phyloP scores from a whole-genome alignment of 2,888 invertebrate genomes.

The Epistrophella euchroma region DNA sequence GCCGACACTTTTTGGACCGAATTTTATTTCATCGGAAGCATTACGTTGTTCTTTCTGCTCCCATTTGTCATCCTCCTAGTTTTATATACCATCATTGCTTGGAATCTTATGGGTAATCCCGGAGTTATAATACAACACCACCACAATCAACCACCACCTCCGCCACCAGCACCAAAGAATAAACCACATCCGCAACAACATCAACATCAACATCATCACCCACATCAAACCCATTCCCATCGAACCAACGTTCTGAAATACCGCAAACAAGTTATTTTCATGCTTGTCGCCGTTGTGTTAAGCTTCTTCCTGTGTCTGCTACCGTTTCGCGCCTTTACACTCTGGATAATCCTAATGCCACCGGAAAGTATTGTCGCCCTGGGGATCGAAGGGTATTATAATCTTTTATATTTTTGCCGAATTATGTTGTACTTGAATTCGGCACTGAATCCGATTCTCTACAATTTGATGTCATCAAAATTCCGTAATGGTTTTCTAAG shows the following conservation, averaged over 20 bases:
- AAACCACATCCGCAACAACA: slow-evolving; percentile 63
- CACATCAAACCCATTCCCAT: slow-evolving; percentile 77
- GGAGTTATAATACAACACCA: slow-evolving; percentile 87
- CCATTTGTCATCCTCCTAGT: slow-evolving; percentile 92
- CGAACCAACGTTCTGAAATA: slow-evolving; percentile 87
- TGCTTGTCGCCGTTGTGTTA: slow-evolving; percentile 94
- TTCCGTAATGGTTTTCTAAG: slow-evolving; percentile 92
- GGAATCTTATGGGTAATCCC: slow-evolving; percentile 92
- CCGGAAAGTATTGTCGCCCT: slow-evolving; percentile 88
- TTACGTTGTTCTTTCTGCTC: slow-evolving; percentile 92
- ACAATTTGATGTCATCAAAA: slow-evolving; percentile 96
- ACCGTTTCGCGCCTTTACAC: slow-evolving; percentile 93
- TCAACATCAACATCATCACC: slow-evolving; percentile 75
- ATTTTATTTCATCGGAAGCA: slow-evolving; percentile 91
- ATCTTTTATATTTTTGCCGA: slow-evolving; percentile 92
- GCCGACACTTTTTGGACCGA: slow-evolving; percentile 91
- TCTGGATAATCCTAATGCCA: slow-evolving; percentile 93
- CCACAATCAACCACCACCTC: slow-evolving; percentile 77
- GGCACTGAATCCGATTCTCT: slow-evolving; percentile 95
- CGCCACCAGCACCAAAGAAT: slow-evolving; percentile 12
- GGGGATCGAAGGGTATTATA: slow-evolving; percentile 92
- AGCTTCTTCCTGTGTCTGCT: slow-evolving; percentile 96
- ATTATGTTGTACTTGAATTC: slow-evolving; percentile 96
- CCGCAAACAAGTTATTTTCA: slow-evolving; percentile 92
- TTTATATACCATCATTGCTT: slow-evolving; percentile 93